phyloP scores from a whole-genome alignment of 2,888 invertebrate species.

The Melanargia galathea region DNA sequence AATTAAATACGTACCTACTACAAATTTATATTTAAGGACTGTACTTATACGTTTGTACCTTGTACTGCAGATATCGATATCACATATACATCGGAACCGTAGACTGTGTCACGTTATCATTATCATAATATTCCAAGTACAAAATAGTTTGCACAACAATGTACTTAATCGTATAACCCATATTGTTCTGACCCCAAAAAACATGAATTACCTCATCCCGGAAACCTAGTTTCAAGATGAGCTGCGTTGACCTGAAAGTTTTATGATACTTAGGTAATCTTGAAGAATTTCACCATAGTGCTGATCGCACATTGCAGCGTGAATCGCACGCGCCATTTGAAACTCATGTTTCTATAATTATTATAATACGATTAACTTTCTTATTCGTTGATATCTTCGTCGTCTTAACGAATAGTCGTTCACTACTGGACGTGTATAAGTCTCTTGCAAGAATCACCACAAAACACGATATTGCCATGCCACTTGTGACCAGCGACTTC shows the following conservation, averaged over 20 bases:
- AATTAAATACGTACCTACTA: no score
- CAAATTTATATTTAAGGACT: no score
- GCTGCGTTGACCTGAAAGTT: slow-evolving; percentile 32
- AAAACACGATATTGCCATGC: no score
- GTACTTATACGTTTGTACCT: no score
- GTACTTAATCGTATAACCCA: slow-evolving; percentile 9
- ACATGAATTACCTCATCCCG: slow-evolving; percentile 32
- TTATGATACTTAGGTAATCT: slow-evolving; percentile 41
- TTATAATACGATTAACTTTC: no score
- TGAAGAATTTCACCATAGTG: slow-evolving; percentile 36
- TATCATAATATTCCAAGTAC: background rate
- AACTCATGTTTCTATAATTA: background rate
- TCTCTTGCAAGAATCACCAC: no score
- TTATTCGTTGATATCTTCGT: no score
- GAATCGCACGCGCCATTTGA: background rate
- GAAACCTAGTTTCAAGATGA: slow-evolving; percentile 33
- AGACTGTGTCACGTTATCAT: background rate
- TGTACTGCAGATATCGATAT: no score
- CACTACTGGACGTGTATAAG: no score
- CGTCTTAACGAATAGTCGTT: no score
- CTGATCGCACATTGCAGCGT: background rate
- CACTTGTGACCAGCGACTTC: no score
- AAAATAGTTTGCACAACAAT: background rate
- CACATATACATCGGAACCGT: no score
- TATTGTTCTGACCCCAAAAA: slow-evolving; percentile 23